A percentile compares a stretch with the other conserved stretches of the same genome.
Evolutionary conservation across 1,140 invertebrate genomes (phyloP).

Genomic region (Leptinotarsa texana): DNA sequence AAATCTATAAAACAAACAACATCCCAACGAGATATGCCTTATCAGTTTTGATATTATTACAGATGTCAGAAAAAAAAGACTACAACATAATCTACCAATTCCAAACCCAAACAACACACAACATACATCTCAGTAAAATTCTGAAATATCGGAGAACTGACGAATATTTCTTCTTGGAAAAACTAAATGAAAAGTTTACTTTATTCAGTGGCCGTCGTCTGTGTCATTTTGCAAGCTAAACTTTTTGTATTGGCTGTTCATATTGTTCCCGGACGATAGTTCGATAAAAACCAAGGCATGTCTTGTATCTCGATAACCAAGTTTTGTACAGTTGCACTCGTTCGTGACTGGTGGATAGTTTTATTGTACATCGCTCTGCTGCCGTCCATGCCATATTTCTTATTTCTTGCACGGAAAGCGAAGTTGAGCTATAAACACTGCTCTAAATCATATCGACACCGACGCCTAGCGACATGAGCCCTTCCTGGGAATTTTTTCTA

Average conservation of each 20-base stretch:
- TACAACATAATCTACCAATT: too few species aligned
- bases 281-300: slow-evolving; percentile 14
- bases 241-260: background rate
- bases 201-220: background rate
- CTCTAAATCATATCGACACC: slow-evolving; percentile 20
- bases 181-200: background rate
- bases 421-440: slow-evolving; percentile 17
- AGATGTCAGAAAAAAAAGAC: too few species aligned
- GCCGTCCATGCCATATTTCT: too few species aligned
- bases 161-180: background rate
- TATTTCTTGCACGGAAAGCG: slow-evolving; percentile 17
- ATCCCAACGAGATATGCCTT: too few species aligned
- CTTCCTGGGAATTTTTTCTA: background rate
- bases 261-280: background rate
- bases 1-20: too few species aligned
- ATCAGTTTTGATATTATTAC: too few species aligned
- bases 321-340: slow-evolving; percentile 21
- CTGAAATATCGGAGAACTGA: background rate
- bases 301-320: slow-evolving; percentile 24
- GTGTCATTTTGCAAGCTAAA: slow-evolving; percentile 12
- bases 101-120: too few species aligned
- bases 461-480: slow-evolving; percentile 9
- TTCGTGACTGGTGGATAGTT: background rate
- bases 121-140: too few species aligned
- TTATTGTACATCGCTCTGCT: slow-evolving; percentile 4